Conservation (phyloP, 2,888 invertebrate species). For the Drosophila pullipes region DNA sequence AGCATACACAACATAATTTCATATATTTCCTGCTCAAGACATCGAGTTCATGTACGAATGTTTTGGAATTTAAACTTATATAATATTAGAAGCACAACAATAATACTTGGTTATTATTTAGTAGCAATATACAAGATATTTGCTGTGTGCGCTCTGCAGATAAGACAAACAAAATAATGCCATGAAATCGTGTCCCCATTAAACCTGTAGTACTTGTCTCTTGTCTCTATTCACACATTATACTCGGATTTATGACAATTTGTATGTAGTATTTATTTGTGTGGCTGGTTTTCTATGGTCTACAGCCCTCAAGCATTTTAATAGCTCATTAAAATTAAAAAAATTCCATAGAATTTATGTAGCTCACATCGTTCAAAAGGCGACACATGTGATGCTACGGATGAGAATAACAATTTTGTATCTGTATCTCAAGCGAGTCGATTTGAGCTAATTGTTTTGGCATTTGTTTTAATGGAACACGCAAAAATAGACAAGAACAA, state of each 20-base stretch:
- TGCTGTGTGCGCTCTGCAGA: constrained; percentile 9
- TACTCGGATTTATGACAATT: constrained; percentile 38
- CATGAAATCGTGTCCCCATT: constrained; percentile 28
- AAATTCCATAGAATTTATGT: constrained; percentile 59
- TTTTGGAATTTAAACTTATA: neutral
- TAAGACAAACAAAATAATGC: constrained; percentile 14
- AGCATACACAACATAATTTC: neutral
- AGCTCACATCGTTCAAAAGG: constrained; percentile 57
- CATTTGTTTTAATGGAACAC: constrained; percentile 31
- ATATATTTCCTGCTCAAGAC: neutral
- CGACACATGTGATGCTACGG: constrained; percentile 58
- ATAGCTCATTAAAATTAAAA: constrained; percentile 64
- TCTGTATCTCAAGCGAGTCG: constrained; percentile 53
- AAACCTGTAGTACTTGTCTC: constrained; percentile 26
- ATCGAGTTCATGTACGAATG: neutral
- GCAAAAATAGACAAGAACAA: constrained; percentile 4
- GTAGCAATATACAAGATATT: constrained; percentile 1
- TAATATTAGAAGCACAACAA: neutral
- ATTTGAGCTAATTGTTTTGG: constrained; percentile 69
- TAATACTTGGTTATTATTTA: neutral
- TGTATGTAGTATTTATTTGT: constrained; percentile 22
- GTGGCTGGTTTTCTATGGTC: constrained; percentile 20
- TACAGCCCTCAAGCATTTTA: constrained; percentile 50
- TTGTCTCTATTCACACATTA: constrained; percentile 39
- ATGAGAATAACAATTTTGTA: constrained; percentile 16